Conservation (phyloP, 2,888 invertebrate species). For the Trisateles emortualis region DNA sequence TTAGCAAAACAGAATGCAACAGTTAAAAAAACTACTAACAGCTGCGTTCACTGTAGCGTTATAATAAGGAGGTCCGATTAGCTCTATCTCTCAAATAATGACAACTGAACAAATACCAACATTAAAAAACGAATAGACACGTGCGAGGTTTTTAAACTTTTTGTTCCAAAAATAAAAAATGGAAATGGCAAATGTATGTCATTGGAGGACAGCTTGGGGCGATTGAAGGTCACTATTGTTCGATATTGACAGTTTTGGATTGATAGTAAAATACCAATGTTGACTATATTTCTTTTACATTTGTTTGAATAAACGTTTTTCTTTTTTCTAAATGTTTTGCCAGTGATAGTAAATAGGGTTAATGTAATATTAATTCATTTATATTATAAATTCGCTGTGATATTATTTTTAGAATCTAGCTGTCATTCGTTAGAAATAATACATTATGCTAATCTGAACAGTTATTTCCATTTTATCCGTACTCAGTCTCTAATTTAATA, state of each 20-base stretch:
- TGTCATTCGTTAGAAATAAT: too few species aligned
- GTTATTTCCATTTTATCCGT: too few species aligned
- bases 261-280: neutral
- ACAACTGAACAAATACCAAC: conserved; percentile 71
- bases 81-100: conserved; percentile 67
- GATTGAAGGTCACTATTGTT: neutral
- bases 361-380: too few species aligned
- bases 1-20: conserved; percentile 58
- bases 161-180: conserved; percentile 14
- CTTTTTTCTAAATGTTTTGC: too few species aligned
- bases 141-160: conserved; percentile 39
- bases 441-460: too few species aligned
- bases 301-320: too few species aligned
- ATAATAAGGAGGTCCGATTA: conserved; percentile 62
- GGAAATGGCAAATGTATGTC: conserved; percentile 12
- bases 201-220: conserved; percentile 13
- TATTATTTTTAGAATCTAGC: too few species aligned
- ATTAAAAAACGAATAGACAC: conserved; percentile 50
- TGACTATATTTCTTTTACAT: too few species aligned
- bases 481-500: too few species aligned
- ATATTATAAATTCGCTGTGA: too few species aligned
- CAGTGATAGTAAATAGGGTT: too few species aligned
- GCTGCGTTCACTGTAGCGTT: conserved; percentile 67
- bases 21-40: conserved; percentile 59
- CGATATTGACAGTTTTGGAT: neutral